Conservation (phyloP, 1,140 invertebrate species). For the Conus ventricosus region DNA sequence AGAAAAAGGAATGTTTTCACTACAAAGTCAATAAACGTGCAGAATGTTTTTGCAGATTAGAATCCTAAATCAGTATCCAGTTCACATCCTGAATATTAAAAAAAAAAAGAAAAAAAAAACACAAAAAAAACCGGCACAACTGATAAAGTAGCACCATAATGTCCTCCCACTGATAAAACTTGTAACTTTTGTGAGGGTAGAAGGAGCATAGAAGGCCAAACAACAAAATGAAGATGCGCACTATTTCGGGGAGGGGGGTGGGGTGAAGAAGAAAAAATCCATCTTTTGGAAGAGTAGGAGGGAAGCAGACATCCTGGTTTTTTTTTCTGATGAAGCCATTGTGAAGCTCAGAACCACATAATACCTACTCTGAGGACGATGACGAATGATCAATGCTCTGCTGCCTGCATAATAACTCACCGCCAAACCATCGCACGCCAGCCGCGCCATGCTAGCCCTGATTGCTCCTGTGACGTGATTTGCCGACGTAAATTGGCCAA, state of each 20-base stretch:
- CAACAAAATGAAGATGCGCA: too few species aligned
- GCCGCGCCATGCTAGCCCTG: not conserved
- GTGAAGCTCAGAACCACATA: not conserved
- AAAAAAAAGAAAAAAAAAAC: too few species aligned
- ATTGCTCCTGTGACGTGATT: conserved; percentile 32
- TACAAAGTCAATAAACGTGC: too few species aligned
- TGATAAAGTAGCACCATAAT: too few species aligned
- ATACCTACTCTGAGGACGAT: not conserved
- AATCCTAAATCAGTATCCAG: too few species aligned
- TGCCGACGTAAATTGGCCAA: conserved; percentile 26
- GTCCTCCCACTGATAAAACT: too few species aligned
- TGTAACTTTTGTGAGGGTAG: too few species aligned
- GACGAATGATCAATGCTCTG: not conserved
- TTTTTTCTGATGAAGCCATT: not conserved
- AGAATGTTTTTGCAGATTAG: too few species aligned
- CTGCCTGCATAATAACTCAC: not conserved
- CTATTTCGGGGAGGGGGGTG: too few species aligned
- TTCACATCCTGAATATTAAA: too few species aligned
- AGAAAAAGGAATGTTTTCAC: too few species aligned
- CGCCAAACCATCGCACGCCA: not conserved
- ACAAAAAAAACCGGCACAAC: too few species aligned
- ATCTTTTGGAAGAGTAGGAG: not conserved
- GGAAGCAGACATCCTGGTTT: not conserved
- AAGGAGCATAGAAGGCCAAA: not conserved
- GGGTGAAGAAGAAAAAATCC: not conserved